A percentile compares a stretch with the other conserved stretches of the same genome.
Evolutionary conservation across 2,888 invertebrate genomes (phyloP).

Genomic region (Crossocerus cetratus): DNA sequence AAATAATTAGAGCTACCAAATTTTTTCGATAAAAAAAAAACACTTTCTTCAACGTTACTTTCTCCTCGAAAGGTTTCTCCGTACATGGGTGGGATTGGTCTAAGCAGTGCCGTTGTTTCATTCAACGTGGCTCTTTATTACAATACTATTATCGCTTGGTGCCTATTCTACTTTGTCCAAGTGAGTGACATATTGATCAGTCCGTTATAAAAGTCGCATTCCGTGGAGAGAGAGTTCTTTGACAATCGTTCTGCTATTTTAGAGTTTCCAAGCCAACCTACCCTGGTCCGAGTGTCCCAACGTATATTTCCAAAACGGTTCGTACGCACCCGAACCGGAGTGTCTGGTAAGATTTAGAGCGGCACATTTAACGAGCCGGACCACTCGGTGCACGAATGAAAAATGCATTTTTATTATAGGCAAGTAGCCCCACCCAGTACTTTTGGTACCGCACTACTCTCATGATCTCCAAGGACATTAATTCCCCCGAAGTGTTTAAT

Average conservation of each 20-base stretch:
- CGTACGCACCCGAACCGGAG: conserved; percentile 88
- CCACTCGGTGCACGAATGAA: not conserved
- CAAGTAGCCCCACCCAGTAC: conserved; percentile 93
- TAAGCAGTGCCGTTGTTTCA: conserved; percentile 96
- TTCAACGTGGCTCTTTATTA: conserved; percentile 98
- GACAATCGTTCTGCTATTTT: conserved; percentile 40
- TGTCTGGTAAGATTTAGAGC: conserved; percentile 82
- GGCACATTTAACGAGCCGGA: not conserved
- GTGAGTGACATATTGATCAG: conserved; percentile 64
- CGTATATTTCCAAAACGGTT: conserved; percentile 87
- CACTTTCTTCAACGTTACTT: not conserved
- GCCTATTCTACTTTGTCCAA: conserved; percentile 94
- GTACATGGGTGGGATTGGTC: conserved; percentile 91
- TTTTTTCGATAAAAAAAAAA: not conserved
- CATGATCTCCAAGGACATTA: conserved; percentile 92
- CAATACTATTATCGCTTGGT: conserved; percentile 99
- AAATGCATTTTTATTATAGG: conserved; percentile 77
- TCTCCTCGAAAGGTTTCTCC: conserved; percentile 82
- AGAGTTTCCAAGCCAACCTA: conserved; percentile 92
- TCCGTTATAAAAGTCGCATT: no score
- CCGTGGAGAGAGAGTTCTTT: no score
- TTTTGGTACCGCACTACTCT: conserved; percentile 97
- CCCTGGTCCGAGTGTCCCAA: conserved; percentile 96
- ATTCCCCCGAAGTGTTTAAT: conserved; percentile 91
- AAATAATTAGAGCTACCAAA: not conserved